Conservation (phyloP, 2,797 vertebrate genomes). For the Leptodactylus fallax region DNA sequence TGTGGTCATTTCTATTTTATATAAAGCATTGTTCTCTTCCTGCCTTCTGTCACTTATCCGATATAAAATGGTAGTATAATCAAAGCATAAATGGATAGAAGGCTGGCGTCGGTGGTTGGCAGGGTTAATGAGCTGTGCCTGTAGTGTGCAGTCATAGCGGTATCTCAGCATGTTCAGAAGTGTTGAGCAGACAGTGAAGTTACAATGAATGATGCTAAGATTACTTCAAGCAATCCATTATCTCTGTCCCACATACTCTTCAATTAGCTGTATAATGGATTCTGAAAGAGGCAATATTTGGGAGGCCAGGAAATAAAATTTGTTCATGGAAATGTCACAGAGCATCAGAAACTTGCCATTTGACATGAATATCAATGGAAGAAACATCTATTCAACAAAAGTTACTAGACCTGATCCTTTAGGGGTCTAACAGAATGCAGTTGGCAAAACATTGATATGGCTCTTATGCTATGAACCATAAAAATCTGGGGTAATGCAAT, state of each 20-base stretch:
- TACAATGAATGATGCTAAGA: conserved; percentile 30
- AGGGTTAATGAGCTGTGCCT: conserved; percentile 24
- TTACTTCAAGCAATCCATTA: conserved; percentile 41
- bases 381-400: neutral
- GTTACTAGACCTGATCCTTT: neutral
- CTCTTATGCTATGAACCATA: neutral
- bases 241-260: conserved; percentile 25
- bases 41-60: conserved; percentile 9
- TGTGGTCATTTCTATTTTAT: no score
- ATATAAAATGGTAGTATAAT: neutral
- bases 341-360: neutral
- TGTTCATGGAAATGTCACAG: conserved; percentile 9
- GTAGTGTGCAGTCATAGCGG: conserved; percentile 3
- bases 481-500: neutral
- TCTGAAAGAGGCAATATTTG: conserved; percentile 19
- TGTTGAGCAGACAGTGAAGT: conserved; percentile 34
- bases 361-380: neutral
- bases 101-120: conserved; percentile 5
- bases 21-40: neutral
- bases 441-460: neutral
- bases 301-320: conserved; percentile 8
- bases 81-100: neutral
- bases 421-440: neutral
- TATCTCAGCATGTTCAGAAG: conserved; percentile 28
- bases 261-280: conserved; percentile 20